Evolutionary conservation across 2,888 invertebrate species (phyloP).

Genomic region (Anoplius nigerrimus): DNA sequence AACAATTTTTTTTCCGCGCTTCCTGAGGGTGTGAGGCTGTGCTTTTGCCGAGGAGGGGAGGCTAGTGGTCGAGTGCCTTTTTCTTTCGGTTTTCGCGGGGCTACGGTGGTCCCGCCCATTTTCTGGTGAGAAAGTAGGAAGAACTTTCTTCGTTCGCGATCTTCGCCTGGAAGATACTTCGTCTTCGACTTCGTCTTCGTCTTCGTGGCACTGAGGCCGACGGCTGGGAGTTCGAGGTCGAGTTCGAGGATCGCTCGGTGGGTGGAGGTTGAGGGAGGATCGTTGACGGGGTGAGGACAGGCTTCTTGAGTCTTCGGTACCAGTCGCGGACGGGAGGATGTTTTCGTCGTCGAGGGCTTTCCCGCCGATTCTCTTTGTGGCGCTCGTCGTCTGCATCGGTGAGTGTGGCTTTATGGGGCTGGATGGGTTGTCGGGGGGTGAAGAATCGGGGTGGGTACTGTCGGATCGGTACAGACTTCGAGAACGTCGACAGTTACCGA

Average conservation of each 20-base stretch:
- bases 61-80: conserved; percentile 43
- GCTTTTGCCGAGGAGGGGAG: background rate
- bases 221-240: background rate
- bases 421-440: no score
- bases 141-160: no score
- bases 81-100: conserved; percentile 40
- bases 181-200: conserved; percentile 39
- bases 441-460: background rate
- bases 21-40: no score
- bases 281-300: no score
- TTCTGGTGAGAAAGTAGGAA: background rate
- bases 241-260: background rate
- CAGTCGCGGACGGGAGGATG: conserved; percentile 42
- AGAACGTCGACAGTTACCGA: no score
- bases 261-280: background rate
- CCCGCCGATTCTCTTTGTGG: conserved; percentile 58
- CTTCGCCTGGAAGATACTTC: no score
- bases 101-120: conserved; percentile 40
- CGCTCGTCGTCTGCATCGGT: conserved; percentile 62
- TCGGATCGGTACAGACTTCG: no score
- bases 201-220: conserved; percentile 12
- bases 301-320: background rate
- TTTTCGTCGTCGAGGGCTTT: conserved; percentile 58
- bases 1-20: no score
- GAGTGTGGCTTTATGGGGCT: conserved; percentile 54